Conservation (phyloP, 2,888 invertebrate genomes). For the Mallateleia sp. region DNA sequence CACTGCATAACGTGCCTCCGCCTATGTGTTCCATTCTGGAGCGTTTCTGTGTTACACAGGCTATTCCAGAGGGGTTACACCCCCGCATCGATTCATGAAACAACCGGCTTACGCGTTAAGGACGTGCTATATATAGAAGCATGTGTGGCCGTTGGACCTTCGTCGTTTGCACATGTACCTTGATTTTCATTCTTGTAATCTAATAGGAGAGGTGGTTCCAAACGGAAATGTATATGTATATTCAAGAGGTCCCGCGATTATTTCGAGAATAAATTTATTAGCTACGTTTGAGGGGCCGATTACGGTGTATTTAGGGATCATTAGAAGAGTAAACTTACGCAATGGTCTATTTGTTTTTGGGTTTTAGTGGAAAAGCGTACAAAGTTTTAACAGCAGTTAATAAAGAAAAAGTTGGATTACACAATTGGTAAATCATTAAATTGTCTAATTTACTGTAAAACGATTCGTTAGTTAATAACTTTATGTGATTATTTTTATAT, state of each 20-base stretch:
- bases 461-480: too few relatives aligned
- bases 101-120: conserved; percentile 48
- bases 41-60: conserved; percentile 49
- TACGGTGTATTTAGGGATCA: not conserved
- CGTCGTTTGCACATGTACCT: conserved; percentile 12
- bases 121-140: conserved; percentile 30
- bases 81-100: conserved; percentile 52
- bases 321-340: not conserved
- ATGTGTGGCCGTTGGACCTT: conserved; percentile 14
- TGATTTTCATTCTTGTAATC: conserved; percentile 16
- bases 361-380: too few relatives aligned
- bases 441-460: too few relatives aligned
- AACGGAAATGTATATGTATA: not conserved
- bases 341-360: too few relatives aligned
- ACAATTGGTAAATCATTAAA: too few relatives aligned
- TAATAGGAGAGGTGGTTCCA: too few relatives aligned
- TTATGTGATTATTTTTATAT: too few relatives aligned
- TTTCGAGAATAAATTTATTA: not conserved
- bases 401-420: too few relatives aligned
- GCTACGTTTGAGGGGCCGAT: conserved; percentile 3
- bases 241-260: not conserved
- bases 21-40: conserved; percentile 56
- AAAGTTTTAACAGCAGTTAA: too few relatives aligned
- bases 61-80: conserved; percentile 55
- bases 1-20: conserved; percentile 62